Percentiles rank a stretch among this genome's conserved stretches.
Conservation (phyloP, 2,888 invertebrate species). For the Xanthia togata region DNA sequence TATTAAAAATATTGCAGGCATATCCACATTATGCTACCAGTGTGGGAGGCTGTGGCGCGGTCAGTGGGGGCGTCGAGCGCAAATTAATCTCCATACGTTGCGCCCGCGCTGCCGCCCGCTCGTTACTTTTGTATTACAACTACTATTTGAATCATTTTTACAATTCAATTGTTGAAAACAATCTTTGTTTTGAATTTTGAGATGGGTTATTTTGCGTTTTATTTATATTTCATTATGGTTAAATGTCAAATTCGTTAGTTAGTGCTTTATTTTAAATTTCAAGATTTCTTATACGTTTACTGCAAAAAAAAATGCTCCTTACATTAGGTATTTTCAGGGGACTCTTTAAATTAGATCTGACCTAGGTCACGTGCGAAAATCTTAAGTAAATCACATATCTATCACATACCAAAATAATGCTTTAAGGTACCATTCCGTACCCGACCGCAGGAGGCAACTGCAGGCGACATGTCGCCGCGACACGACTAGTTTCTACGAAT, state of each 20-base stretch:
- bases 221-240: not conserved
- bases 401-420: not conserved
- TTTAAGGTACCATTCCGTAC: not conserved
- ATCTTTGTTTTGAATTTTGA: conserved; percentile 9
- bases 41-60: conserved; percentile 71
- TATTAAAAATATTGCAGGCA: not conserved
- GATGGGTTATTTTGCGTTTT: not conserved
- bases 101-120: conserved; percentile 67
- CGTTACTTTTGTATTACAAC: conserved; percentile 70
- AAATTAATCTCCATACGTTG: conserved; percentile 86
- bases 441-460: no score
- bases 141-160: conserved; percentile 67
- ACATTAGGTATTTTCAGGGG: not conserved
- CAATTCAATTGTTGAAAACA: conserved; percentile 55
- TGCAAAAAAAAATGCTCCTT: not conserved
- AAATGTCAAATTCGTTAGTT: not conserved
- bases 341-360: not conserved
- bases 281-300: no score
- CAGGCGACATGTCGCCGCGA: no score
- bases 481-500: no score
- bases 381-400: not conserved
- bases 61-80: conserved; percentile 80
- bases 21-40: conserved; percentile 66
- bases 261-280: not conserved
- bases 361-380: not conserved